Percentiles rank a stretch among this genome's conserved stretches.
These are phyloP conservation scores for Oithona nana DNA, from an alignment of 2,888 invertebrate species.

Conservation along the genomic window DNA sequence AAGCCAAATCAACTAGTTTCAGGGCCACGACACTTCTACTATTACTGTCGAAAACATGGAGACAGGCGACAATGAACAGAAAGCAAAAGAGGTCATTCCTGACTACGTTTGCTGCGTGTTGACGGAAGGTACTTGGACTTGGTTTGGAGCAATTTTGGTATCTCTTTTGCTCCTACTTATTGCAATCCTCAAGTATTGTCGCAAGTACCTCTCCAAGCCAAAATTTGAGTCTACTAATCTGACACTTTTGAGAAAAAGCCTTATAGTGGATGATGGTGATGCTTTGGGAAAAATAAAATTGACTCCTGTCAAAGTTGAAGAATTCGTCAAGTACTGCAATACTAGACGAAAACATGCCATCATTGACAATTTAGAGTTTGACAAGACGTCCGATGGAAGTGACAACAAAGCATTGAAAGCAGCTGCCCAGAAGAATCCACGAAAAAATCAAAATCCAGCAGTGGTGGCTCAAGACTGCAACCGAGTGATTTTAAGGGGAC, in stretches of 20 bases:
- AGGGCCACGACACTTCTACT: too few relatives aligned
- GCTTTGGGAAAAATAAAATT: not conserved
- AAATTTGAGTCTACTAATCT: not conserved
- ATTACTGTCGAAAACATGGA: too few relatives aligned
- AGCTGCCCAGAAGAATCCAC: not conserved
- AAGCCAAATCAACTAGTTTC: too few relatives aligned
- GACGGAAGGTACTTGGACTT: constrained; percentile 20
- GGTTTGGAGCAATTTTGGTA: constrained; percentile 19
- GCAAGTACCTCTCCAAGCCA: constrained; percentile 16
- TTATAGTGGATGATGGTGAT: not conserved
- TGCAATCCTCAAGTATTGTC: constrained; percentile 20
- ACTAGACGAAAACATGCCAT: constrained; percentile 5
- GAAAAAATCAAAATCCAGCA: not conserved
- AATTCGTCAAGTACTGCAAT: not conserved
- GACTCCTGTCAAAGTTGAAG: not conserved
- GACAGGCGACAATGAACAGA: too few relatives aligned
- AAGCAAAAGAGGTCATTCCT: not conserved
- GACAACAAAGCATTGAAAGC: not conserved
- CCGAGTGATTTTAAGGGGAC: not conserved
- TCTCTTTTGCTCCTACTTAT: constrained; percentile 19
- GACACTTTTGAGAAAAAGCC: not conserved
- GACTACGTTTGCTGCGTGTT: constrained; percentile 18
- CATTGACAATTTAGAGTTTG: not conserved
- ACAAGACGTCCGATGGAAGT: not conserved
- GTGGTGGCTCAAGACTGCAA: not conserved